Percentiles rank a stretch among this genome's conserved stretches.
phyloP scores from a whole-genome alignment of 2,797 vertebrate genomes.

The Paguma larvata region DNA sequence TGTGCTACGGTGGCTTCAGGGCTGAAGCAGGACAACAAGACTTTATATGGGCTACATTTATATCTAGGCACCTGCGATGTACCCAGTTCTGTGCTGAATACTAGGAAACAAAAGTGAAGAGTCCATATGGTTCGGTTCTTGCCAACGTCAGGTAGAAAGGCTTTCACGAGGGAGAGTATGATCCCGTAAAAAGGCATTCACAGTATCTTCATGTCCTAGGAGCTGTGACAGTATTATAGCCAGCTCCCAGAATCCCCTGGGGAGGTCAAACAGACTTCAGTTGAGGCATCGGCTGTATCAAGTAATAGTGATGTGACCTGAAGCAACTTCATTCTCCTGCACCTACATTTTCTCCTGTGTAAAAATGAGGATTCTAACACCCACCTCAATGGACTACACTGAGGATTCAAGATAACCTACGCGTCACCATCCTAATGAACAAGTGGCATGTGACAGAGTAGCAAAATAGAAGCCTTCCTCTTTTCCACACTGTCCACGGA shows the following conservation, averaged over 20 bases:
- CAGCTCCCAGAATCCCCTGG: background rate
- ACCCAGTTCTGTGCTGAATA: background rate
- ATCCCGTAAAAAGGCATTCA: background rate
- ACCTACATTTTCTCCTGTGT: background rate
- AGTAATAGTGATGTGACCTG: background rate
- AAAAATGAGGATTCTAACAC: background rate
- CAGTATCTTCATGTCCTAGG: background rate
- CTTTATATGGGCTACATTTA: background rate
- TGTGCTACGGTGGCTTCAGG: background rate
- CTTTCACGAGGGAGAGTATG: background rate
- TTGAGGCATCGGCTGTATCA: background rate
- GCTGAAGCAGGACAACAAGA: background rate
- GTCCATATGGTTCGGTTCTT: background rate
- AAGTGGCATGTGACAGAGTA: rapidly evolving
- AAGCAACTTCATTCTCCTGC: background rate
- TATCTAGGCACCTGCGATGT: background rate
- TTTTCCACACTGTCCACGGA: background rate
- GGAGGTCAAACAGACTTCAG: background rate
- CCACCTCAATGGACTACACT: background rate
- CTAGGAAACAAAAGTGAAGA: background rate
- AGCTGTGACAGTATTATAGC: background rate
- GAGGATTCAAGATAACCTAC: background rate
- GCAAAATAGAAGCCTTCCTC: background rate
- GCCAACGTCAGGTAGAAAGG: background rate
- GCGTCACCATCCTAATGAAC: background rate